Conservation (phyloP, 2,888 invertebrate species). For the Coelopa pilipes region DNA sequence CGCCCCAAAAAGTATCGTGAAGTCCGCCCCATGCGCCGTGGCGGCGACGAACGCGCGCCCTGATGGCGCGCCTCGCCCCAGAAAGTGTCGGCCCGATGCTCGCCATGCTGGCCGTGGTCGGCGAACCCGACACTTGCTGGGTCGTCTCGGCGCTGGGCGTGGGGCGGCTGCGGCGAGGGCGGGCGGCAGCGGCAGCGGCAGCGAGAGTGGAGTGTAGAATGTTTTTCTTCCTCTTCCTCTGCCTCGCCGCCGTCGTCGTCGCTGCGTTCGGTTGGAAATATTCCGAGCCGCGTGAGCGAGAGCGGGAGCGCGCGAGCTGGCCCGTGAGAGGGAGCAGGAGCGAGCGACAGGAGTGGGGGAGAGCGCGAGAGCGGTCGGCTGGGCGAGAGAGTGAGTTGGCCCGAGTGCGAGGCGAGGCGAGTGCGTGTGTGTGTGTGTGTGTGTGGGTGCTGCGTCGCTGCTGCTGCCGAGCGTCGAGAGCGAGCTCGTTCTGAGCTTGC, state of each 20-base stretch:
- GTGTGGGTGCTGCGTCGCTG: background rate
- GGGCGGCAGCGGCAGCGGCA: slow-evolving; percentile 41
- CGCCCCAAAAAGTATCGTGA: slow-evolving; percentile 60
- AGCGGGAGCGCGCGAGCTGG: slow-evolving; percentile 34
- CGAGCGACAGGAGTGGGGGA: slow-evolving; percentile 13
- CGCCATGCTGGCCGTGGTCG: slow-evolving; percentile 33
- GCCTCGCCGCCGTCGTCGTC: too few species aligned
- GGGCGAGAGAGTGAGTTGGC: too few species aligned
- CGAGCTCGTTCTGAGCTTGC: background rate
- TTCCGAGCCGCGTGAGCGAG: slow-evolving; percentile 39
- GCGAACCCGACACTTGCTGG: slow-evolving; percentile 54
- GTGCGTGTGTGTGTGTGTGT: slow-evolving; percentile 15
- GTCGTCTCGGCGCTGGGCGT: slow-evolving; percentile 18
- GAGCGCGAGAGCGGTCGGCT: background rate
- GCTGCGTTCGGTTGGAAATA: slow-evolving; percentile 23
- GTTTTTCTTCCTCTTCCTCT: slow-evolving; percentile 41
- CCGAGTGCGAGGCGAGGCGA: background rate
- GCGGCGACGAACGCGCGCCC: slow-evolving; percentile 45
- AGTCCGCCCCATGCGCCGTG: slow-evolving; percentile 43
- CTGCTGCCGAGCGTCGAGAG: background rate
- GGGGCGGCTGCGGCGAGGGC: slow-evolving; percentile 8
- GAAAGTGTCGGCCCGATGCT: slow-evolving; percentile 51
- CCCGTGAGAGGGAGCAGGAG: background rate
- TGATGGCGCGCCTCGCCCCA: slow-evolving; percentile 54
- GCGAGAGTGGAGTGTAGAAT: slow-evolving; percentile 49